Evolutionary conservation across 2,797 vertebrate genomes (phyloP).

Genomic region (Triplophysa bombifrons): DNA sequence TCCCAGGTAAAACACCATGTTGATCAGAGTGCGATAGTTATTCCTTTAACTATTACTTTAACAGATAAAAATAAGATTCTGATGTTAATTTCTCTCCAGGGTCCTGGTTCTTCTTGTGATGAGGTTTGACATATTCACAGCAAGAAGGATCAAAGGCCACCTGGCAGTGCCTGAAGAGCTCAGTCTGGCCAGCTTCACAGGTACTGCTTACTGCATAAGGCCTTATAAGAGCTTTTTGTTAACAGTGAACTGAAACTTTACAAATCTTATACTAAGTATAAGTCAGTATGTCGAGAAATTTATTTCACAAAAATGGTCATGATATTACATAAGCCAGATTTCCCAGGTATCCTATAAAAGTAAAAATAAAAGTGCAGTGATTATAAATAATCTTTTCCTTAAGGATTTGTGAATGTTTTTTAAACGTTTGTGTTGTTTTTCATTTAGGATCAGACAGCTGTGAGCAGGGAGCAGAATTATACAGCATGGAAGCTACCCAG

Average conservation of each 20-base stretch:
- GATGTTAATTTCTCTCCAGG: neutral
- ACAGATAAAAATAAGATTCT: neutral
- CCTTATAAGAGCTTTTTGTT: neutral
- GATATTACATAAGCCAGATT: too few species aligned
- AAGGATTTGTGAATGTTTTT: neutral
- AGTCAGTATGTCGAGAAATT: neutral
- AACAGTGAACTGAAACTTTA: too few species aligned
- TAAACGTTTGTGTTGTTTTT: neutral
- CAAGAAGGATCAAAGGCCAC: neutral
- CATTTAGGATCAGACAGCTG: neutral
- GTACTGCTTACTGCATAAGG: neutral
- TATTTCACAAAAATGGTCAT: neutral
- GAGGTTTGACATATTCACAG: neutral
- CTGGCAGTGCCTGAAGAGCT: neutral
- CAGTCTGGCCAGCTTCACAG: neutral
- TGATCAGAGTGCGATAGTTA: neutral
- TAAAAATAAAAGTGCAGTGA: too few species aligned
- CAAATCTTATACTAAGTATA: neutral
- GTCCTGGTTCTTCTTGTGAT: neutral
- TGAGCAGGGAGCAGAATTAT: neutral
- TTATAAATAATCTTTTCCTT: neutral
- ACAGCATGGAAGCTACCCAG: constrained; percentile 24
- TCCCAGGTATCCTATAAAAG: too few species aligned
- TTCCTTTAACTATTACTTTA: neutral
- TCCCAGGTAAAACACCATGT: neutral